These are phyloP conservation scores for Clinocottus analis DNA, from an alignment of 2,113 vertebrate genomes.

Conservation along the genomic window DNA sequence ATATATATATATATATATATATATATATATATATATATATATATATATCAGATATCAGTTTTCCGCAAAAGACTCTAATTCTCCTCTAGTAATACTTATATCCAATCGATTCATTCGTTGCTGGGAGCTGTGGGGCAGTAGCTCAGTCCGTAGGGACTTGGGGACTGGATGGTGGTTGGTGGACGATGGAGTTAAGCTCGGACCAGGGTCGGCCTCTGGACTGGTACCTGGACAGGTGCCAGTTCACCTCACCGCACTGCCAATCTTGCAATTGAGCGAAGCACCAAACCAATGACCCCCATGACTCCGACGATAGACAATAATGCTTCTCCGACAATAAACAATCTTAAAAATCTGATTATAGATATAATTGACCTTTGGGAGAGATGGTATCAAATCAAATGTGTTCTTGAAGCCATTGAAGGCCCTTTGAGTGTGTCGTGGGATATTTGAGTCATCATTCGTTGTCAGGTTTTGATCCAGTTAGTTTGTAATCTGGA, in stretches of 20 bases:
- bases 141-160: neutral
- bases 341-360: neutral
- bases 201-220: neutral
- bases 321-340: neutral
- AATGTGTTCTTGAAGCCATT: conserved; percentile 2
- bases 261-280: too few species aligned
- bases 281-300: neutral
- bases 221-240: neutral
- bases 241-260: neutral
- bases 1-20: too few species aligned
- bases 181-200: neutral
- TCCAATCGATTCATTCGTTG: neutral
- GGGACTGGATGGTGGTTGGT: neutral
- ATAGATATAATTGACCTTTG: neutral
- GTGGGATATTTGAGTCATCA: conserved; percentile 9
- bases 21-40: too few species aligned
- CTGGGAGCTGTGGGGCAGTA: neutral
- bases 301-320: neutral
- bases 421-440: neutral
- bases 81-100: too few species aligned
- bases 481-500: conserved; percentile 62
- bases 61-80: too few species aligned
- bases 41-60: too few species aligned
- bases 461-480: conserved; percentile 48
- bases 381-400: neutral